A percentile compares a stretch with the other conserved stretches of the same genome.
These are phyloP conservation scores for Eupithecia dodoneata DNA, from an alignment of 2,888 invertebrate genomes.

Conservation along the genomic window DNA sequence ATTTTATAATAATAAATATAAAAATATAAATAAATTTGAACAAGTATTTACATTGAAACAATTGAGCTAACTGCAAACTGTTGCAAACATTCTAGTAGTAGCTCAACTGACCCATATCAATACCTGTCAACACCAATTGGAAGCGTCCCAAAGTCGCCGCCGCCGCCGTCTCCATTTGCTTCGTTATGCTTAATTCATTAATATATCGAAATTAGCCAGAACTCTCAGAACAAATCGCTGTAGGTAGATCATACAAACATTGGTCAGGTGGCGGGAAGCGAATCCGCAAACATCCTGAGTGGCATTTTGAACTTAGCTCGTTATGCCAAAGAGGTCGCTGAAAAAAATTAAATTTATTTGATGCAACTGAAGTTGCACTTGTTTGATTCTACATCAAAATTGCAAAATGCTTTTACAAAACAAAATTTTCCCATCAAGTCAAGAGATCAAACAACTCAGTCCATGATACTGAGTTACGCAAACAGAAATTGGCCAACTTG, in stretches of 20 bases:
- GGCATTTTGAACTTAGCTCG: not conserved
- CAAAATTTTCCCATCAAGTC: conserved; percentile 15
- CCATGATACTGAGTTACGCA: conserved; percentile 27
- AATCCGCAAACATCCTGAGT: not conserved
- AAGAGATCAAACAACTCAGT: conserved; percentile 18
- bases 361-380: not conserved
- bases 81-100: too few relatives aligned
- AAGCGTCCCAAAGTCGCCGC: too few relatives aligned
- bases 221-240: not conserved
- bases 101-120: too few relatives aligned
- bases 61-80: too few relatives aligned
- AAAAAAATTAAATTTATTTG: not conserved
- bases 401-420: not conserved
- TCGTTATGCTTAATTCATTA: too few relatives aligned
- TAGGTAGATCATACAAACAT: not conserved
- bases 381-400: not conserved
- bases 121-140: too few relatives aligned
- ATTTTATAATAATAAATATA: too few relatives aligned
- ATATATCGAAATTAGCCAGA: not conserved
- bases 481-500: conserved; percentile 24
- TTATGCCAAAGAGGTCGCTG: not conserved
- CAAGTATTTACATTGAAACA: too few relatives aligned
- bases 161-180: too few relatives aligned
- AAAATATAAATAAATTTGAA: too few relatives aligned
- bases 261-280: not conserved